Percentiles rank a stretch among this genome's conserved stretches.
Conservation (phyloP, 2,113 vertebrate species). For the Micronycteris hirsuta region DNA sequence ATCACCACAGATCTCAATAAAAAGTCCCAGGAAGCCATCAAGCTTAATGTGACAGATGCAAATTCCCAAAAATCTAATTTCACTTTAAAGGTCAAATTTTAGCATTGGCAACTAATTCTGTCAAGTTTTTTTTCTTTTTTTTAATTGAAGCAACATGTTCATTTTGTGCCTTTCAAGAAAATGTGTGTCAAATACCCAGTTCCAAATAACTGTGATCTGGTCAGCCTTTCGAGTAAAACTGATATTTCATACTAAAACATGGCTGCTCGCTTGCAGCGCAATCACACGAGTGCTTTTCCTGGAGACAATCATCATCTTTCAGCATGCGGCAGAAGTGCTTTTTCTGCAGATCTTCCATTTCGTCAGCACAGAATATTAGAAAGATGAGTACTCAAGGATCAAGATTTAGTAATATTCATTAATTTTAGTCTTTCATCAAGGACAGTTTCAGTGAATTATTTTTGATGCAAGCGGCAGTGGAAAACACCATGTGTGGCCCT, state of each 20-base stretch:
- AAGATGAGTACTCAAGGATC: not conserved
- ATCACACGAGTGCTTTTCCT: not conserved
- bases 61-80: slow-evolving; percentile 34
- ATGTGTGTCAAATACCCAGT: slow-evolving; percentile 9
- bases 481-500: not conserved
- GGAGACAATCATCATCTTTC: not conserved
- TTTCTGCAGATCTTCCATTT: not conserved
- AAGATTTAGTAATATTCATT: slow-evolving; percentile 33
- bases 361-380: not conserved
- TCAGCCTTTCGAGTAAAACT: slow-evolving; percentile 44
- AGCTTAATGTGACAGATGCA: not conserved
- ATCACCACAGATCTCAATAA: not conserved
- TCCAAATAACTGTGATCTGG: not conserved
- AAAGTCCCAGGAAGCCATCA: not conserved
- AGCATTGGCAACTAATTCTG: slow-evolving; percentile 5
- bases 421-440: slow-evolving; percentile 29
- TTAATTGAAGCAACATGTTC: not conserved
- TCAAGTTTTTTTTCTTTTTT: not conserved
- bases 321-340: not conserved
- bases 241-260: not conserved
- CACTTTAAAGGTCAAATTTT: slow-evolving; percentile 48
- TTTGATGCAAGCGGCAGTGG: not conserved
- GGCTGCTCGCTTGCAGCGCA: not conserved
- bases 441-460: slow-evolving; percentile 4
- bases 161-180: slow-evolving; percentile 36